These are phyloP conservation scores for Lathronympha strigana DNA, from an alignment of 2,888 invertebrate species.

Conservation along the genomic window DNA sequence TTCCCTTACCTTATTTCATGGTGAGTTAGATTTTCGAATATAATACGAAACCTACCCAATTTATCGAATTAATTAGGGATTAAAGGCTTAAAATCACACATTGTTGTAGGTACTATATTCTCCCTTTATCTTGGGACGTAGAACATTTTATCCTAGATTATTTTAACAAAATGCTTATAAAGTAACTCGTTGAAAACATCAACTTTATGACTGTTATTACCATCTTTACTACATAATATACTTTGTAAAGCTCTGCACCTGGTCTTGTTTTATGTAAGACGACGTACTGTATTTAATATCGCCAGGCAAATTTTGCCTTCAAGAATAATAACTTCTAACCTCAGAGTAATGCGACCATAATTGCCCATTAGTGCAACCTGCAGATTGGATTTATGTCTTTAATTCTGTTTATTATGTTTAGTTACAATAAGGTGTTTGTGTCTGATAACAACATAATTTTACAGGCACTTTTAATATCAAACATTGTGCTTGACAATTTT, in stretches of 20 bases:
- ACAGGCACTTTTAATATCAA: not conserved
- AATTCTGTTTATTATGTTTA: slow-evolving; percentile 33
- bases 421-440: not conserved
- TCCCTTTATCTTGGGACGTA: not conserved
- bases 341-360: slow-evolving; percentile 38
- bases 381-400: slow-evolving; percentile 33
- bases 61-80: slow-evolving; percentile 5
- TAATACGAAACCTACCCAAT: slow-evolving; percentile 3
- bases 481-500: slow-evolving; percentile 5
- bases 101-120: not conserved
- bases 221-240: slow-evolving; percentile 29
- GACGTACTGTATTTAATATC: slow-evolving; percentile 33
- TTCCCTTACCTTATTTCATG: slow-evolving; percentile 7
- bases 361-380: slow-evolving; percentile 38
- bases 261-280: slow-evolving; percentile 30
- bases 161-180: slow-evolving; percentile 16
- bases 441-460: slow-evolving; percentile 10
- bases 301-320: slow-evolving; percentile 27
- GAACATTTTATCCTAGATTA: not conserved
- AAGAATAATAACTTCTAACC: slow-evolving; percentile 38
- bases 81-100: slow-evolving; percentile 1
- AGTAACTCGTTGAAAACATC: slow-evolving; percentile 17
- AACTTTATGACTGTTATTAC: slow-evolving; percentile 29
- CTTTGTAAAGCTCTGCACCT: slow-evolving; percentile 31
- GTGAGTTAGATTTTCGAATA: slow-evolving; percentile 7